Base-by-base conservation (phyloP, 2,113 vertebrate species). In the Calidris pugnax region DNA sequence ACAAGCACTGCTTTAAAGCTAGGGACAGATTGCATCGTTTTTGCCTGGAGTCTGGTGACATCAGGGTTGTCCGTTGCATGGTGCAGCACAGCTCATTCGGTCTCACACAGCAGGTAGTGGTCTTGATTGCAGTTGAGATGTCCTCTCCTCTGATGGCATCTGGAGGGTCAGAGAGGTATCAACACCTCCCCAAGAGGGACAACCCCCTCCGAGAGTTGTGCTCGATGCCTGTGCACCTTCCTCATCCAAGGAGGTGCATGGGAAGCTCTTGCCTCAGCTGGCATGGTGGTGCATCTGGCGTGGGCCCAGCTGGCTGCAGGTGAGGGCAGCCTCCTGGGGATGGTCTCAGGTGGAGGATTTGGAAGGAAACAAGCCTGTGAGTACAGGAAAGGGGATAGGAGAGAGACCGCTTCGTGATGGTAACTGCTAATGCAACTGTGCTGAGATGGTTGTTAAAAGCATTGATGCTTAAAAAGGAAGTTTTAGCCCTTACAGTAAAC, bases 1-100 rank as follows among this genome's bases (percentile, higher is more conserved):
- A 41, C 28, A 87, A 67, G 8, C 37, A 45, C 33, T 15, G 5
- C 41, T 82, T 80, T 71, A 81, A 86, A 90, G 20, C 21, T 56
- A 32, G 30, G 69, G 47, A 50, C 1, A 10, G 22, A 27, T 33
- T 51, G 43, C 72, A 72, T 26, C 2, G 2, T 56, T 93, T 66
- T 75, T 3, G 4, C 45, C 32, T 3, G 1, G 69, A 84, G 33
- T 27, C 35, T 1, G 5, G 18, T 45, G 48, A 51, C 24, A 35
- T 1, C 1, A 2, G 30, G 18, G 22, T 21, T 48, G 21, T 22
- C n/a, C 28, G 2, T 13, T 60, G 33, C 1, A 1, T 32, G 5
- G 8, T 7, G 13, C 32, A 69, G 30, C 0, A 0, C 30, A 62
- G 20, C 3, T 0, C 39, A 14, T 37, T 68, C 2, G 0, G 14